Percentiles rank a stretch among this genome's conserved stretches.
These are phyloP conservation scores for Drosophila borborema DNA, from an alignment of 2,888 invertebrate genomes.

Conservation along the genomic window DNA sequence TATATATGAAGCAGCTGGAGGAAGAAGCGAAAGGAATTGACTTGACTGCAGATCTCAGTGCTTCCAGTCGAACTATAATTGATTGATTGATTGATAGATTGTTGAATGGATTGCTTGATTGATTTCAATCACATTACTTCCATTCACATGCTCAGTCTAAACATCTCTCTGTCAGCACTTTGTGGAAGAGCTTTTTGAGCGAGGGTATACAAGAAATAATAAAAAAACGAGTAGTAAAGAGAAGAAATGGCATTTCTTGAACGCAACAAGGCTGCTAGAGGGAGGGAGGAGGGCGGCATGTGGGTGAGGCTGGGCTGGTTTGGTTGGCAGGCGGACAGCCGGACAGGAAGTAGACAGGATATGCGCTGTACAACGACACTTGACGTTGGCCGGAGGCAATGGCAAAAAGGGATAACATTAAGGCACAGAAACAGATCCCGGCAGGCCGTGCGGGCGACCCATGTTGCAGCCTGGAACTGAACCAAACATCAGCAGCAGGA, in stretches of 20 bases:
- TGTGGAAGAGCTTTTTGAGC: background rate
- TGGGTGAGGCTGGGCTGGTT: too few relatives aligned
- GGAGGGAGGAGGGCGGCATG: background rate
- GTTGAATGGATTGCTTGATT: background rate
- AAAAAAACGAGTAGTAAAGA: background rate
- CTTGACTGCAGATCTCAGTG: background rate
- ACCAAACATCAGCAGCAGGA: background rate
- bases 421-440: conserved; percentile 21
- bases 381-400: conserved; percentile 43
- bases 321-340: background rate
- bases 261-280: background rate
- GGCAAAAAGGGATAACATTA: conserved; percentile 55
- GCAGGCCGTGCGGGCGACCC: conserved; percentile 12
- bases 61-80: too few relatives aligned
- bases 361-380: conserved; percentile 48
- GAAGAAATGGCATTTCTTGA: conserved; percentile 8
- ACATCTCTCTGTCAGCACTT: background rate
- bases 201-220: background rate
- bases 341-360: conserved; percentile 42
- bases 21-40: background rate
- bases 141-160: background rate
- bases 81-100: conserved; percentile 5
- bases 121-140: conserved; percentile 5
- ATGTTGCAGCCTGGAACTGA: conserved; percentile 34
- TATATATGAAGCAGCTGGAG: background rate